Conservation (phyloP, 1,140 invertebrate genomes). For the Drosophila rufa region DNA sequence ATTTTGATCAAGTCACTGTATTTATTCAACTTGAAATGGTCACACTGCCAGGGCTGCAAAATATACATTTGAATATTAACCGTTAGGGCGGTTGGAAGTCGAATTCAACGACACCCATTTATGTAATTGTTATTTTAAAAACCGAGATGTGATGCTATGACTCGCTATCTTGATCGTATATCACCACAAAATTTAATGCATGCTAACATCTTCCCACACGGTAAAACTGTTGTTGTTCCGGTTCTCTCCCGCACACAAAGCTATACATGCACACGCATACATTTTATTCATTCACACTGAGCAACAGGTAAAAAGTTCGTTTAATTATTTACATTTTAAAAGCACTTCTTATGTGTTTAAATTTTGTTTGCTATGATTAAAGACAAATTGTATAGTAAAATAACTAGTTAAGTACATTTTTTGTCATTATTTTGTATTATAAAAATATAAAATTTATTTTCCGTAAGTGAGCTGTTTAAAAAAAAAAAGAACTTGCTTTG, state of each 20-base stretch:
- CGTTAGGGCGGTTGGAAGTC: neutral
- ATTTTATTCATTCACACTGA: neutral
- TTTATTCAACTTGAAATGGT: neutral
- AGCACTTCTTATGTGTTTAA: neutral
- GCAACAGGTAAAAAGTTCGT: neutral
- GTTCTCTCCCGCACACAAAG: neutral
- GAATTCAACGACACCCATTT: neutral
- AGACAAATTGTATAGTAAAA: no score
- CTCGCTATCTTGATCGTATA: slow-evolving; percentile 5
- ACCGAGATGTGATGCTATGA: neutral
- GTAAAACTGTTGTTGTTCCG: neutral
- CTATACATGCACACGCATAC: neutral
- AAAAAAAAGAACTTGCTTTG: neutral
- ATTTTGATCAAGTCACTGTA: neutral
- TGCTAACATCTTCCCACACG: slow-evolving; percentile 8
- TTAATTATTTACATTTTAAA: neutral
- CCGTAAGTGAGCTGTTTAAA: neutral
- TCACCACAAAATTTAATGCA: slow-evolving; percentile 3
- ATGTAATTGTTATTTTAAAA: slow-evolving; percentile 3
- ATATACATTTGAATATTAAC: neutral
- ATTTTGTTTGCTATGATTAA: neutral
- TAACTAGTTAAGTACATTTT: no score
- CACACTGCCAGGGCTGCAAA: neutral
- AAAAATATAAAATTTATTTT: neutral
- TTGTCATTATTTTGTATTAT: no score